Percentiles rank a stretch among this genome's conserved stretches.
phyloP scores from a whole-genome alignment of 1,140 invertebrate genomes.

The Neuroterus valhalla region DNA sequence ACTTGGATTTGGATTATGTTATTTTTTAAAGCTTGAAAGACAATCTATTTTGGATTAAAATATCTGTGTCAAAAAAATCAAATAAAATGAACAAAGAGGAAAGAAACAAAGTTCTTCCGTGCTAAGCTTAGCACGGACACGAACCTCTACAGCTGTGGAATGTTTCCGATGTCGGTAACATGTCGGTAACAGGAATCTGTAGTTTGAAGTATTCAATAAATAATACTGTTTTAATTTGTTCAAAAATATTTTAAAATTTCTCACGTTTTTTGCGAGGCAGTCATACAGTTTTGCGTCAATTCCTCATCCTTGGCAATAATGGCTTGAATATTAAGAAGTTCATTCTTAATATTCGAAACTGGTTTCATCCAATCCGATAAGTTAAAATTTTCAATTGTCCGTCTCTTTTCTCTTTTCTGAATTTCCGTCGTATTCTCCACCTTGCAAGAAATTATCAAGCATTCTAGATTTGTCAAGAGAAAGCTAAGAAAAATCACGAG shows the following conservation, averaged over 20 bases:
- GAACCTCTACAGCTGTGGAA: too few species aligned
- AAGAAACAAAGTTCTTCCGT: too few species aligned
- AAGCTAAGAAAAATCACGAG: not conserved
- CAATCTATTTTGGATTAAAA: too few species aligned
- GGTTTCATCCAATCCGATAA: slow-evolving; percentile 47
- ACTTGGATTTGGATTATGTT: too few species aligned
- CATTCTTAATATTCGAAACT: slow-evolving; percentile 36
- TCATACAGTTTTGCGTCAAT: slow-evolving; percentile 34
- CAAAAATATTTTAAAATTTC: slow-evolving; percentile 7
- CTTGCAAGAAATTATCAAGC: not conserved
- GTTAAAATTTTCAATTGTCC: not conserved
- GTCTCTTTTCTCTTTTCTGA: slow-evolving; percentile 37
- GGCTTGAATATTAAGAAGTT: slow-evolving; percentile 51
- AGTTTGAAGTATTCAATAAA: too few species aligned
- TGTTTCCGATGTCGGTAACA: too few species aligned
- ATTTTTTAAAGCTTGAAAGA: too few species aligned
- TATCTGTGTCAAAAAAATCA: too few species aligned
- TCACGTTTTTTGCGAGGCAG: slow-evolving; percentile 43
- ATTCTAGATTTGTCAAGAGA: not conserved
- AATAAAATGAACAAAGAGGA: too few species aligned
- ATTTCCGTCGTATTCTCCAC: not conserved
- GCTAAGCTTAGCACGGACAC: too few species aligned
- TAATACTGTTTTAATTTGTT: not conserved
- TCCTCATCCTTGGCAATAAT: slow-evolving; percentile 56
- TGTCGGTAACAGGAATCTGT: too few species aligned